Evolutionary conservation across 1,140 invertebrate species (phyloP), one percentile per base, ranked within the genome.

Genomic region (Dinothrombium tinctorium): DNA sequence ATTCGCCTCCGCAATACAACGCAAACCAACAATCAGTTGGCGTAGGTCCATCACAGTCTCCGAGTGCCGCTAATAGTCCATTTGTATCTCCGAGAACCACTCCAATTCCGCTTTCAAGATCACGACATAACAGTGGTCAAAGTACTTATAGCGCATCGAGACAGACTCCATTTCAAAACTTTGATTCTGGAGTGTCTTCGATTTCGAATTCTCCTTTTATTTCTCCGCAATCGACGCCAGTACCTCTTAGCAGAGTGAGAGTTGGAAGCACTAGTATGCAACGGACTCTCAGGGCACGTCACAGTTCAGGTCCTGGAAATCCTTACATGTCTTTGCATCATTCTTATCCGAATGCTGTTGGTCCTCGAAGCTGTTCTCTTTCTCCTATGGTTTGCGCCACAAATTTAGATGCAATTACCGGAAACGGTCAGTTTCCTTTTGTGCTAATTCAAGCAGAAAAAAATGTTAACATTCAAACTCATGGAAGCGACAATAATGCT

Each of bases 71-170:
- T 41, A 69, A 69, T n/a, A 78, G 74, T 54, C 77, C 76, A 2
- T 83, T 83, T 54, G 76, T 81, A 2, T 81, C 77, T 49, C 79
- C 78, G 1, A 62, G 76, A 19, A 71, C 73, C 44, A 79, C 76
- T 2, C 73, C 75, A 1, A 65, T 74, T 1, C 68, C 69, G 9
- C 32, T 52, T 14, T 47, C 49, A 19, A 61, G 74, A 17, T 61
- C 59, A 19, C 47, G 59, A 11, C 58, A 60, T 43, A 57, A 56
- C 43, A 60, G 59, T 31, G 59, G 54, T n/a, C 53, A 56, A 37
- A 55, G 42, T 51, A 50, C 47, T 46, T 49, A 47, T 43, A 47
- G 42, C 42, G 46, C 40, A 38, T 46, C 35, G 35, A 47, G 42
- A 12, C 41, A 43, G 35, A 54, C 44, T 23, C 50, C 41, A 12